Conservation (phyloP, 2,888 invertebrate species). For the Drosophila demipolita region DNA sequence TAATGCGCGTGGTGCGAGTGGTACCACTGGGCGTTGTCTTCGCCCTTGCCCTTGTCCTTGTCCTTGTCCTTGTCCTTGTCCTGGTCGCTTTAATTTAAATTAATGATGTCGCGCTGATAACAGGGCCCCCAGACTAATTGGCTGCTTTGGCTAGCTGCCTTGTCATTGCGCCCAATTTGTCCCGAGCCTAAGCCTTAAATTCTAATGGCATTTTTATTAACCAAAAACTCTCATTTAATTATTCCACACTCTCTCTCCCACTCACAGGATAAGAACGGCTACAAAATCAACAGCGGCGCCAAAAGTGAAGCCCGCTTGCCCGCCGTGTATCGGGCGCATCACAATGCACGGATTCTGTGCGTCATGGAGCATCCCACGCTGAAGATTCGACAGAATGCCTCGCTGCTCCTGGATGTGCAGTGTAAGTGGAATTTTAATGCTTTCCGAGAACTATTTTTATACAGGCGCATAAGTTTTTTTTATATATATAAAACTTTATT, state of each 20-base stretch:
- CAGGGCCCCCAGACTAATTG: constrained; percentile 68
- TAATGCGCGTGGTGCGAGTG: background rate
- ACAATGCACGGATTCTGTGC: constrained; percentile 94
- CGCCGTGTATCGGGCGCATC: constrained; percentile 92
- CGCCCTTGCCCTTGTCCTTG: constrained; percentile 12
- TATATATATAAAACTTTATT: background rate
- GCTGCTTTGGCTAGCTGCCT: constrained; percentile 38
- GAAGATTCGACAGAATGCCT: constrained; percentile 85
- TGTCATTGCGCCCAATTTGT: constrained; percentile 69
- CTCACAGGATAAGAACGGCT: constrained; percentile 82
- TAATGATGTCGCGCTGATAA: constrained; percentile 77
- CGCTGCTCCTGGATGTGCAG: constrained; percentile 85
- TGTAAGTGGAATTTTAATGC: constrained; percentile 79
- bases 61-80: constrained; percentile 27
- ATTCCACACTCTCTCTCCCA: background rate
- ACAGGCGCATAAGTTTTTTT: background rate
- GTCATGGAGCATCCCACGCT: constrained; percentile 89
- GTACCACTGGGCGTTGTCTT: constrained; percentile 3
- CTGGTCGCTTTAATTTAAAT: constrained; percentile 73
- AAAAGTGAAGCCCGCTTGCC: constrained; percentile 89
- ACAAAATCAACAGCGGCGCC: constrained; percentile 86
- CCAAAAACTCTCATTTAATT: background rate
- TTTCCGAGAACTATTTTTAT: constrained; percentile 1
- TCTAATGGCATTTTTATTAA: constrained; percentile 63
- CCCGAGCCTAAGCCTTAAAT: constrained; percentile 54